Evolutionary conservation across 1,140 invertebrate genomes (phyloP), one percentile per base, ranked within the genome.

Genomic region (Formica exsecta): DNA sequence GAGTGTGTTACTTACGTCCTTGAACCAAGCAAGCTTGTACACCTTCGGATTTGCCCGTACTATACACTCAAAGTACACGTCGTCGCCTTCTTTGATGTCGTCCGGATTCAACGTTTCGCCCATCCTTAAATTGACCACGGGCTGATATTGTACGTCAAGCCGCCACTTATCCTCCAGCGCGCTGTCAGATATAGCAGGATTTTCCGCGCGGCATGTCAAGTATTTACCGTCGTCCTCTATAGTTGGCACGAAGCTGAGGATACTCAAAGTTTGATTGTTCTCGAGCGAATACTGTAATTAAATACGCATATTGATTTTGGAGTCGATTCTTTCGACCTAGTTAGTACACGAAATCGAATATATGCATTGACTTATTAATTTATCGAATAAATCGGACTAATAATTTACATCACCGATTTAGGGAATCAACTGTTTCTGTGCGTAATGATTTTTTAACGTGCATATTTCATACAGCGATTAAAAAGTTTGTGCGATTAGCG

Each of bases 211-310:
- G 94, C 98, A 98, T 73, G 97, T 98, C 94, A 98, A 96, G 95
- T 97, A 97, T 95, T 98, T 98, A 68, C 97, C 98, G 92, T 98
- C 97, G 95, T 98, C 98, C 87, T 98, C 98, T 73, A 97, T 97
- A 54, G 96, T 96, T 75, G 98, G 98, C 76, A 97, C 96, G 92
- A 98, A 97, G 87, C 96, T 97, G 77, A 98, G 96, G 89, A 97
- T 97, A 95, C 97, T 98, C 90, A 98, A 95, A 74, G 96, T 98
- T 93, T 98, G 97, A 96, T 98, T 98, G 94, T 83, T 83, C 91
- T 97, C 96, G 92, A 97, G 96, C 64, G 97, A 96, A 94, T 97
- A 97, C 97, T 98, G 96, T 62, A 94, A 95, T 91, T 36, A 62
- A 70, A 89, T 54, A 80, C 54, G 59, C 25, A 51, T 29, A 29